Base-by-base conservation (phyloP, 1,140 invertebrate species). In the Lineus longissimus region DNA sequence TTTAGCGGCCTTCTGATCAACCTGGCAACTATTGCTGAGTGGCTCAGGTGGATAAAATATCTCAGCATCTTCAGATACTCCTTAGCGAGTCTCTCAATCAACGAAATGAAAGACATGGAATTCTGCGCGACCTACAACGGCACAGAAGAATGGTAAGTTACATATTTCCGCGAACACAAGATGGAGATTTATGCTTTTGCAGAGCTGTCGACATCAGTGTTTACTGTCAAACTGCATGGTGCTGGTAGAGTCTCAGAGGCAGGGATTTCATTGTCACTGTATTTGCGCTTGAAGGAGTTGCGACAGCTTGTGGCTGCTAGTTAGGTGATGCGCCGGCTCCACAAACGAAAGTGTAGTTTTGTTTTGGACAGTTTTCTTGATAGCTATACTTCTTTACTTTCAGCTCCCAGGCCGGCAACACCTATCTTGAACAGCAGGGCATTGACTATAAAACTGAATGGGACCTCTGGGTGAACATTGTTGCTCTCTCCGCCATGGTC, bases 1-100 rank as follows among this genome's bases (percentile, higher is more conserved):
- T 82, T 80, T 66, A 76, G 76, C 66, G 80, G 80, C 23, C 68
- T 81, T 9, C 65, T 82, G 29, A 75, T 82, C n/a, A 80, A 82
- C 57, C 59, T 82, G 30, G 69, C 70, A 15, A 67, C 74, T 17
- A 67, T 82, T 23, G 72, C 70, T 2, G 64, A 68, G 7, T 79
- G 74, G 70, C 66, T 82, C 15, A 61, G 70, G n/a, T 81, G 79
- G 79, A 60, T 79, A 19, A 76, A 76, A 55, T 81, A 72, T 62
- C 9, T 79, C 41, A 80, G 78, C 62, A 74, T 82, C 23, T 78
- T 80, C 66, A 70, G 77, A 69, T 81, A 76, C 66, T 69, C 71
- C 30, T 54, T 81, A 19, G 72, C 73, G 65, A 78, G 70, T 11
- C 64, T 79, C 23, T 61, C 59, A 31, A 71, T 81, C 11, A 81